Evolutionary conservation across 2,888 invertebrate genomes (phyloP).

Genomic region (Parthenolecanium corni): DNA sequence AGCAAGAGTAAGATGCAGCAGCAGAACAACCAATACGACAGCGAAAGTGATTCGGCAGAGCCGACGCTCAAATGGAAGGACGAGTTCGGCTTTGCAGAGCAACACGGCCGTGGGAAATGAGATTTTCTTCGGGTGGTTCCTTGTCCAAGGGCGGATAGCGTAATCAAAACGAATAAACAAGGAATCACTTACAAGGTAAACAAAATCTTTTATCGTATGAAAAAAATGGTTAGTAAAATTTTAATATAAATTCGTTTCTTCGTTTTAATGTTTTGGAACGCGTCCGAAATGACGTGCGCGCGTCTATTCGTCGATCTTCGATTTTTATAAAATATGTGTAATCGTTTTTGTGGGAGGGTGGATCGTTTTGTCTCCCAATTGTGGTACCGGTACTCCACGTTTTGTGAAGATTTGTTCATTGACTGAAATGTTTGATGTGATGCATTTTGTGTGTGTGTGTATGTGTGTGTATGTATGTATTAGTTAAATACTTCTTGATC

Average conservation of each 20-base stretch:
- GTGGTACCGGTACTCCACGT: too few relatives aligned
- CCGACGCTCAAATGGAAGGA: constrained; percentile 20
- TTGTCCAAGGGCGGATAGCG: constrained; percentile 13
- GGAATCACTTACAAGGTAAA: constrained; percentile 25
- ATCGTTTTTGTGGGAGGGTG: too few relatives aligned
- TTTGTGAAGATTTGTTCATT: too few relatives aligned
- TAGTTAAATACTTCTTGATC: too few relatives aligned
- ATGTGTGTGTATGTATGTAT: too few relatives aligned
- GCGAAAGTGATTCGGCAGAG: constrained; percentile 18
- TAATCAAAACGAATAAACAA: constrained; percentile 25
- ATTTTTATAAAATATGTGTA: too few relatives aligned
- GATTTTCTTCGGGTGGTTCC: constrained; percentile 23
- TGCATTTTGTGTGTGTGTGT: too few relatives aligned
- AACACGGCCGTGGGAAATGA: constrained; percentile 19
- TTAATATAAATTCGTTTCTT: neutral
- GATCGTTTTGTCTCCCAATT: too few relatives aligned
- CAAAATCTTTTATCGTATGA: constrained; percentile 21
- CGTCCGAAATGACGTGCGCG: too few relatives aligned
- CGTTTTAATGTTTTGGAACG: too few relatives aligned
- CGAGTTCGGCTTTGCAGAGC: constrained; percentile 10
- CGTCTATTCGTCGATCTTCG: too few relatives aligned
- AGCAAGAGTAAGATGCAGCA: constrained; percentile 12
- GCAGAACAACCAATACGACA: neutral
- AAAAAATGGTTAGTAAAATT: constrained; percentile 26
- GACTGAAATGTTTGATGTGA: too few relatives aligned